phyloP scores from a whole-genome alignment of 2,888 invertebrate genomes.

The Eupeodes latifasciatus region DNA sequence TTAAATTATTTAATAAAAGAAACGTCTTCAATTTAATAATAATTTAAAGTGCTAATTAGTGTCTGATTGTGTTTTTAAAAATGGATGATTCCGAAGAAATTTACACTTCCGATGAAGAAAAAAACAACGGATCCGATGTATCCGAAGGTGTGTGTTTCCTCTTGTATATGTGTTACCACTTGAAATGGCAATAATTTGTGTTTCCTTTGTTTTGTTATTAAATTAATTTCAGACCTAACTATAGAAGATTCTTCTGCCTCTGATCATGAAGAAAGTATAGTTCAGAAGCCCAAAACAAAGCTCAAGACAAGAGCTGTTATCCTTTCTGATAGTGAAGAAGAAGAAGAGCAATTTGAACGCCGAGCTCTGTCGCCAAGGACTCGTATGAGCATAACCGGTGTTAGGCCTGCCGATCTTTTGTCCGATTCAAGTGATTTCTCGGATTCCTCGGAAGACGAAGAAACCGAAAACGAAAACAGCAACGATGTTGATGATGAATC shows the following conservation, averaged over 20 bases:
- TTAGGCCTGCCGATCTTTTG: slow-evolving; percentile 80
- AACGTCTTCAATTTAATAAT: no score
- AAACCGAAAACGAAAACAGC: slow-evolving; percentile 20
- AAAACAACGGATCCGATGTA: neutral
- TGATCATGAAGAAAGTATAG: neutral
- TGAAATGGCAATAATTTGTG: no score
- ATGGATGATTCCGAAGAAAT: slow-evolving; percentile 18
- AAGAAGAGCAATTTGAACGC: slow-evolving; percentile 78
- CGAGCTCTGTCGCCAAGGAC: slow-evolving; percentile 81
- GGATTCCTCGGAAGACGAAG: slow-evolving; percentile 77
- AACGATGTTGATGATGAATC: neutral
- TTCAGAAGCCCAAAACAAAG: neutral
- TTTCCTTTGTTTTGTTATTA: no score
- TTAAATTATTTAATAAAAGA: no score
- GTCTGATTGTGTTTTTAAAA: neutral
- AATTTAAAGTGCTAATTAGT: no score
- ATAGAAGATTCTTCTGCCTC: slow-evolving; percentile 12
- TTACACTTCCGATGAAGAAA: slow-evolving; percentile 17
- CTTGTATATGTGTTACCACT: neutral
- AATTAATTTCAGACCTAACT: slow-evolving; percentile 2
- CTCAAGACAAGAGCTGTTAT: neutral
- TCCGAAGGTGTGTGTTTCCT: neutral
- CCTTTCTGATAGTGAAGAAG: slow-evolving; percentile 71
- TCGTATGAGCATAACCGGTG: slow-evolving; percentile 82
- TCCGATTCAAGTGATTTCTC: slow-evolving; percentile 81